A percentile compares a stretch with the other conserved stretches of the same genome.
Conservation (phyloP, 2,888 invertebrate species). For the Cartodere bifasciata region DNA sequence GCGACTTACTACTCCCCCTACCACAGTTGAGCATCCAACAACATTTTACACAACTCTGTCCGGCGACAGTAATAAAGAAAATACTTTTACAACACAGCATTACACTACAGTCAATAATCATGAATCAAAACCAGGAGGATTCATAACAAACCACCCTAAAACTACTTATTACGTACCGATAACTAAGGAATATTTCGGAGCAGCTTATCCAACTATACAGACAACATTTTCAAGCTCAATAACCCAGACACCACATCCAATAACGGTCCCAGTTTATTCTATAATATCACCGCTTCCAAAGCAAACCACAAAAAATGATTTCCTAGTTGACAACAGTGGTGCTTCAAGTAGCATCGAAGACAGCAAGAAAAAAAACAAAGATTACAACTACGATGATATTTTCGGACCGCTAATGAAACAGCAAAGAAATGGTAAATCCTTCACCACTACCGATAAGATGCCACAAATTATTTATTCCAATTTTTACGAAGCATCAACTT, state of each 20-base stretch:
- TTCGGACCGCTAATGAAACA: constrained; percentile 8
- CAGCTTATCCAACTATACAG: constrained; percentile 2
- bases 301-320: constrained; percentile 6
- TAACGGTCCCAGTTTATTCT: constrained; percentile 3
- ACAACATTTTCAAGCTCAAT: constrained; percentile 8
- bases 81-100: constrained; percentile 1
- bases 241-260: constrained; percentile 9
- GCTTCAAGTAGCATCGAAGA: constrained; percentile 2
- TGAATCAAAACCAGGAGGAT: constrained; percentile 1
- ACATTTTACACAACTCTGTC: constrained; percentile 2
- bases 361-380: constrained; percentile 8
- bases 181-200: constrained; percentile 1
- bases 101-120: constrained; percentile 4
- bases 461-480: constrained; percentile 26
- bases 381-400: constrained; percentile 13
- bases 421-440: constrained; percentile 1
- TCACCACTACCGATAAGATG: constrained; percentile 11
- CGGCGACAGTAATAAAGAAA: constrained; percentile 1
- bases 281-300: constrained; percentile 8
- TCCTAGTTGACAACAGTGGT: constrained; percentile 7
- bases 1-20: constrained; percentile 4
- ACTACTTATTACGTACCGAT: constrained; percentile 1
- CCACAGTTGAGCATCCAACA: too few species aligned
- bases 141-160: constrained; percentile 2
- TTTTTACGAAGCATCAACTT: constrained; percentile 23